Evolutionary conservation across 2,797 vertebrate species (phyloP), one percentile per base, ranked within the genome.

Genomic region (Tangara arthus): DNA sequence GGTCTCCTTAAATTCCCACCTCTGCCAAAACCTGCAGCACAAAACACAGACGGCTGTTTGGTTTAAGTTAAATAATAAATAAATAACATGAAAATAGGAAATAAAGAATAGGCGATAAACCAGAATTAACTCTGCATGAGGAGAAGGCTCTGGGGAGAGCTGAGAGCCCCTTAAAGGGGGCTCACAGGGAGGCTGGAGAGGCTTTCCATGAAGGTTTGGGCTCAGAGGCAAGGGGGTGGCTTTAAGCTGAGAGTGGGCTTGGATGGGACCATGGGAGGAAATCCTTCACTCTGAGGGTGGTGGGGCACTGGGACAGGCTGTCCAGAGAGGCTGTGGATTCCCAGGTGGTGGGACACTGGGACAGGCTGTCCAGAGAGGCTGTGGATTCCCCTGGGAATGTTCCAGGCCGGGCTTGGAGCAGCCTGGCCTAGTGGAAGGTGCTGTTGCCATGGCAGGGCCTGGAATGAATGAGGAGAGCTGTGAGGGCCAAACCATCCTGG

Each of bases 211-310:
- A 4, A 11, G 75, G 19, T 34, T 1, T 50, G n/a, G 59, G 34
- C 14, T 6, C 24, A 27, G 4, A 34, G 76, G 34, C 37, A 52
- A 6, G 24, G 24, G 23, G 28, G 11, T 46, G 46, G 68, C 6
- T 34, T 52, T 34, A 1, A 7, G 28, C 15, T 66, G 39, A 21
- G 28, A 46, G 28, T 12, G 13, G 30, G 30, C 4, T 32, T 6
- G 13, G 69, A 8, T 47, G 30, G 22, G 53, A 35, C 32, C 21
- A 5, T 47, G 39, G 27, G 61, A 19, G 13, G 47, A 7, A 53
- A 41, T 32, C 19, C 22, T 41, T 26, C 1, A 1, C 39, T 34
- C 5, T 5, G 1, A 50, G 28, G 52, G n/a, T 37, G 52, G 9
- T 9, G 20, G 39, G 66, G 9, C 37, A 3, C 44, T 39, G 52